These are phyloP conservation scores for Dichetophora obliterata DNA, from an alignment of 2,888 invertebrate genomes.

Conservation along the genomic window DNA sequence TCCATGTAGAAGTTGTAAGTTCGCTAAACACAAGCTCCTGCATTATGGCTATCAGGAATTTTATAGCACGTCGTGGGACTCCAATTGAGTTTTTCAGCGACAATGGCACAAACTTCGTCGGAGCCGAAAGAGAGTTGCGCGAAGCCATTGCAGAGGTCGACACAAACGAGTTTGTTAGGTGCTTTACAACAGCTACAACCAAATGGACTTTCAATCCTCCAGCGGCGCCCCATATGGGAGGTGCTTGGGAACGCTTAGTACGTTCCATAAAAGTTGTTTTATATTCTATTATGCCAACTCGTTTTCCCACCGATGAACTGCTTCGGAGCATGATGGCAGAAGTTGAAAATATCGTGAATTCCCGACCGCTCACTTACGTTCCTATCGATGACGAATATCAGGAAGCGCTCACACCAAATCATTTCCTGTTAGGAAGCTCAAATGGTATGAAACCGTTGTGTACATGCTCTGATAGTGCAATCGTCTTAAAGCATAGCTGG, in stretches of 20 bases:
- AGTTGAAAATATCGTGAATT: constrained; percentile 51
- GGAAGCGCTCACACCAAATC: constrained; percentile 54
- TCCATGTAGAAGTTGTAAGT: too few species aligned
- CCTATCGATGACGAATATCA: too few species aligned
- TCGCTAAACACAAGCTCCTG: constrained; percentile 41
- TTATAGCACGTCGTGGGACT: constrained; percentile 39
- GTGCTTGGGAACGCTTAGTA: constrained; percentile 46
- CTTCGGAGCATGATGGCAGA: constrained; percentile 35
- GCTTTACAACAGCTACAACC: constrained; percentile 34
- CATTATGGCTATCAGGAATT: constrained; percentile 42
- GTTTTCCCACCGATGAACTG: constrained; percentile 49
- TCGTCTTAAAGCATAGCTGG: constrained; percentile 43
- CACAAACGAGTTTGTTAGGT: constrained; percentile 32
- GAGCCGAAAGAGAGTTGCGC: constrained; percentile 43
- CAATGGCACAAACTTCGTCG: constrained; percentile 49
- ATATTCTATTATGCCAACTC: constrained; percentile 39
- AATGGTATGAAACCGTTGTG: constrained; percentile 45
- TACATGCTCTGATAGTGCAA: constrained; percentile 33
- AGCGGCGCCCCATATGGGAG: constrained; percentile 47
- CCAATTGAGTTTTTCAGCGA: constrained; percentile 42
- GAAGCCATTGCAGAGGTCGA: constrained; percentile 41
- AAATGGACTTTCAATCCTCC: constrained; percentile 53
- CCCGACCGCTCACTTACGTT: too few species aligned
- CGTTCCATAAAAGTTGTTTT: constrained; percentile 47
- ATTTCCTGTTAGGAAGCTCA: constrained; percentile 50